These are phyloP conservation scores for Fukomys damarensis DNA, from an alignment of 2,113 vertebrate genomes.

Conservation along the genomic window DNA sequence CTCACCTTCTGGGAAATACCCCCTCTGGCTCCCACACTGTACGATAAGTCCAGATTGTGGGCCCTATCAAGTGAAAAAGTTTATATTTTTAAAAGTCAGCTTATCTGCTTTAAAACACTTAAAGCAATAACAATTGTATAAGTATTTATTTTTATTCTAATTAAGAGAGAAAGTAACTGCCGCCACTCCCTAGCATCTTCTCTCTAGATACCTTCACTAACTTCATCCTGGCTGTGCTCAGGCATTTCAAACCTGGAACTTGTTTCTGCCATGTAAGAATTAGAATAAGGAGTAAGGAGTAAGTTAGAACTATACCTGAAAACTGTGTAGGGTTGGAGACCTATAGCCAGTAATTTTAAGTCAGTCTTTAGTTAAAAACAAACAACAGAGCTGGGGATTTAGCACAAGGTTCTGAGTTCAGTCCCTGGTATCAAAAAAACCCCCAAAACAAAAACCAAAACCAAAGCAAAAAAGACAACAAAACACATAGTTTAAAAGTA, in stretches of 20 bases:
- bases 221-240: background rate
- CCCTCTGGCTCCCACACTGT: no score
- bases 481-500: background rate
- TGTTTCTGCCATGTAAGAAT: background rate
- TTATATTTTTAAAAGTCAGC: background rate
- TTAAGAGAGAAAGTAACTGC: background rate
- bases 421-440: no score
- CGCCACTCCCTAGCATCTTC: background rate
- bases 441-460: no score
- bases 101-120: constrained; percentile 19
- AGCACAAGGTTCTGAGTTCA: no score
- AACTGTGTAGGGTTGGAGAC: background rate
- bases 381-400: no score
- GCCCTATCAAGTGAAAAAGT: background rate
- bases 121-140: background rate
- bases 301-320: background rate
- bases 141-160: constrained; percentile 10
- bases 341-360: background rate
- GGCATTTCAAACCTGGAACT: background rate
- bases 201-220: background rate
- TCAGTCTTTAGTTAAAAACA: constrained; percentile 49
- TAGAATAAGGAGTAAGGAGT: background rate
- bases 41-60: background rate
- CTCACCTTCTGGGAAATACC: background rate
- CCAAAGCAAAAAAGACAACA: constrained; percentile 53